Conservation (phyloP, 2,888 invertebrate genomes). For the Oscheius sp. region DNA sequence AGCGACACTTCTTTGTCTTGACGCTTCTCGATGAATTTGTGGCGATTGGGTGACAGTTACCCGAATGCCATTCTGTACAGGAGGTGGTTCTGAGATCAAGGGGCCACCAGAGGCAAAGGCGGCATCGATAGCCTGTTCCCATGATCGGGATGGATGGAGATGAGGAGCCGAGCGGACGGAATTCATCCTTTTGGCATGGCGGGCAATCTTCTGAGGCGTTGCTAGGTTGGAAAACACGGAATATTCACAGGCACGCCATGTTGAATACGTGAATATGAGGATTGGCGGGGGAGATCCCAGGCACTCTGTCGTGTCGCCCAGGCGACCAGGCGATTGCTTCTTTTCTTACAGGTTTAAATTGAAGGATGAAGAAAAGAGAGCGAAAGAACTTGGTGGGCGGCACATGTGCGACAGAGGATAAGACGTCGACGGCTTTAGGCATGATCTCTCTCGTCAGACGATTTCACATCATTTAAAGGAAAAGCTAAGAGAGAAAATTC, state of each 20-base stretch:
- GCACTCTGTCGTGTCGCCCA: neutral
- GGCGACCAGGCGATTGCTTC: neutral
- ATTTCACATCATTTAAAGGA: too few species aligned
- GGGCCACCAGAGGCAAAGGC: constrained; percentile 15
- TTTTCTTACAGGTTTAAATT: neutral
- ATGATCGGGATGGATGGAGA: neutral
- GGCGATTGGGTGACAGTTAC: neutral
- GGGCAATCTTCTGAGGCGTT: constrained; percentile 10
- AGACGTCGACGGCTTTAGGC: too few species aligned
- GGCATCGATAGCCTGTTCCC: constrained; percentile 22
- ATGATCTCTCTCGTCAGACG: too few species aligned
- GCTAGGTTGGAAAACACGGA: constrained; percentile 33
- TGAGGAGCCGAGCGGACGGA: constrained; percentile 25
- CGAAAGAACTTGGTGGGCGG: too few species aligned
- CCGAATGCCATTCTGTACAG: neutral
- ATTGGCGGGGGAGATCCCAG: neutral
- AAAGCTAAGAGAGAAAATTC: neutral
- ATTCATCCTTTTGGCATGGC: constrained; percentile 22
- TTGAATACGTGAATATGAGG: constrained; percentile 33
- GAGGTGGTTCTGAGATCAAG: neutral
- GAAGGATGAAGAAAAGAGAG: neutral
- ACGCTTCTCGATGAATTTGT: too few species aligned
- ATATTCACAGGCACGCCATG: constrained; percentile 35
- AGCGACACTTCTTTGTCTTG: constrained; percentile 14
- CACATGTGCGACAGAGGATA: too few species aligned